These are phyloP conservation scores for Phenacoccus solenopsis DNA, from an alignment of 1,140 invertebrate species.

Conservation along the genomic window DNA sequence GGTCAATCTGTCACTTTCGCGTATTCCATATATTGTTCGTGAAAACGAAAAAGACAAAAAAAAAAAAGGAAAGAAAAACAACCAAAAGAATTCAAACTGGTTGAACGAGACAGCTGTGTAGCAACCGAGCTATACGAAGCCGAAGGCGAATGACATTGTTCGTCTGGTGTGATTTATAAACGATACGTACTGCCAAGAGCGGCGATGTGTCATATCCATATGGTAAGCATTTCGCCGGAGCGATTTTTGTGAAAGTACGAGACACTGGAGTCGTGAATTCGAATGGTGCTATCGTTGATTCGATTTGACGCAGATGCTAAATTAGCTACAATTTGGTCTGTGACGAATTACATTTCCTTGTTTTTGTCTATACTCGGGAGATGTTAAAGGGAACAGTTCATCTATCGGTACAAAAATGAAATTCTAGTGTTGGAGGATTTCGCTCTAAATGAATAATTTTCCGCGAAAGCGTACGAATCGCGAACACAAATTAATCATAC, in stretches of 20 bases:
- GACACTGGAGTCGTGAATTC: background rate
- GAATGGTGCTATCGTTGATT: background rate
- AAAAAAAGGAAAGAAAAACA: no score
- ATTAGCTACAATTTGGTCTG: background rate
- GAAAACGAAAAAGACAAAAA: no score
- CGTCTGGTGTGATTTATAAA: background rate
- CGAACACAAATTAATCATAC: no score
- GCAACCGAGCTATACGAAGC: background rate
- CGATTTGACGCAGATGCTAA: background rate
- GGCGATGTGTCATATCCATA: no score
- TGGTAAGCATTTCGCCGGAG: no score
- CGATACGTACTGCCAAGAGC: background rate
- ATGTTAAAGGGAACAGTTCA: no score
- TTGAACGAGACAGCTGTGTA: background rate
- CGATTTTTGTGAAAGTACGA: no score
- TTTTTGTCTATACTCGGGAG: no score
- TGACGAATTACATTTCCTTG: background rate
- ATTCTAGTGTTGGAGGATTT: no score
- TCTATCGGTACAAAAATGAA: no score
- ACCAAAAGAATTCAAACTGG: background rate
- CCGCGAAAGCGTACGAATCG: no score
- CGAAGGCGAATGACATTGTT: background rate
- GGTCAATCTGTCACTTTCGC: background rate
- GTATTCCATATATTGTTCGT: background rate
- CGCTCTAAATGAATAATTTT: no score